phyloP scores from a whole-genome alignment of 1,140 invertebrate species.

The Plectrocnemia conspersa region DNA sequence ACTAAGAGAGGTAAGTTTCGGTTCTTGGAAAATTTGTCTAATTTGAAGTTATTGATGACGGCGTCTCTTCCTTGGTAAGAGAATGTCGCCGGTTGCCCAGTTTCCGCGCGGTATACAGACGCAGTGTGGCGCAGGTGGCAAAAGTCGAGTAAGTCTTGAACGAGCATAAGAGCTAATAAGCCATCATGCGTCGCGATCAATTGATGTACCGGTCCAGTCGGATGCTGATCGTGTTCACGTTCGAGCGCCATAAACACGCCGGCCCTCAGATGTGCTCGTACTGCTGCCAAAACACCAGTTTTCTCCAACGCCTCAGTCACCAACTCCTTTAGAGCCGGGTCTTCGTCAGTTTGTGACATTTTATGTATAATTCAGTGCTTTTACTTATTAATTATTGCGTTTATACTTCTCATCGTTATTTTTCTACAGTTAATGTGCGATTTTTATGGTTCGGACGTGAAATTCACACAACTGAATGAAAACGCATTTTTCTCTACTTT shows the following conservation, averaged over 20 bases:
- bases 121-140: constrained; percentile 50
- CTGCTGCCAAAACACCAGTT: constrained; percentile 50
- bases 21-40: not conserved
- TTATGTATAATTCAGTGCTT: too few relatives aligned
- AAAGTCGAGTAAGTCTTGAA: constrained; percentile 50
- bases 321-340: constrained; percentile 48
- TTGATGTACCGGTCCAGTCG: constrained; percentile 45
- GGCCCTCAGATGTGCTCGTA: constrained; percentile 47
- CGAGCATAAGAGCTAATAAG: constrained; percentile 42
- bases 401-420: not conserved
- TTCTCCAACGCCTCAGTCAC: constrained; percentile 51
- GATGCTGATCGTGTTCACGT: constrained; percentile 46
- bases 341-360: constrained; percentile 51
- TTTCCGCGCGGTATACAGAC: constrained; percentile 49
- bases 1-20: constrained; percentile 23
- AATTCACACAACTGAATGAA: too few relatives aligned
- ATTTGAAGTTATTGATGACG: constrained; percentile 22
- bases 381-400: constrained; percentile 1
- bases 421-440: not conserved
- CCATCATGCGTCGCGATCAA: constrained; percentile 46
- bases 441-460: too few relatives aligned
- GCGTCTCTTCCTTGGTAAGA: constrained; percentile 39
- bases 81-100: constrained; percentile 47
- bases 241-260: constrained; percentile 51
- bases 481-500: too few relatives aligned